phyloP scores from a whole-genome alignment of 2,113 vertebrate species.

The Tetrax tetrax region DNA sequence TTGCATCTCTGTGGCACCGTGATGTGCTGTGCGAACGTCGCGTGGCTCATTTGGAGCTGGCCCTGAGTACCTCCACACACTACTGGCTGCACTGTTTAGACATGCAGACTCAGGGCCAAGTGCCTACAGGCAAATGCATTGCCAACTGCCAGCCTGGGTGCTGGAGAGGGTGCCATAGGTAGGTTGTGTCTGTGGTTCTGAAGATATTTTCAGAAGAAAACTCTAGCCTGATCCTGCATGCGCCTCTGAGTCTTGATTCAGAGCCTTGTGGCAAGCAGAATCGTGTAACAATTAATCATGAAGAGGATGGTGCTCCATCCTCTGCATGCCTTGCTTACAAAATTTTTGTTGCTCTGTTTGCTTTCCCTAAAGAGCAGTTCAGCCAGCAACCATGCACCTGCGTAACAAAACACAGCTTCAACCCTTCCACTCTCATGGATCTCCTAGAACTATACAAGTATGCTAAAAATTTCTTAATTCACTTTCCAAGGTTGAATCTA shows the following conservation, averaged over 20 bases:
- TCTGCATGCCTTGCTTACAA: not conserved
- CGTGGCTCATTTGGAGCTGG: not conserved
- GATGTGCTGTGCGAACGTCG: fast-evolving
- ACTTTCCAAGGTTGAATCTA: not conserved
- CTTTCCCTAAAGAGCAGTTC: not conserved
- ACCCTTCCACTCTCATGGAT: not conserved
- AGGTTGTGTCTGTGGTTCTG: not conserved
- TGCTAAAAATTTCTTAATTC: not conserved
- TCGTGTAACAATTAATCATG: not conserved
- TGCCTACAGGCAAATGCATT: not conserved
- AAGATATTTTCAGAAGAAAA: not conserved
- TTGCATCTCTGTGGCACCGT: not conserved
- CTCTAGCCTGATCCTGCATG: not conserved
- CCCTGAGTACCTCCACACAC: fast-evolving
- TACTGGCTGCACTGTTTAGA: not conserved
- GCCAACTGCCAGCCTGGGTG: not conserved
- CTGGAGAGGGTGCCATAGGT: not conserved
- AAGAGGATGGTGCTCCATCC: not conserved
- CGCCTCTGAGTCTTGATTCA: not conserved
- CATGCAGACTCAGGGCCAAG: not conserved
- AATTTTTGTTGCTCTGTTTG: not conserved
- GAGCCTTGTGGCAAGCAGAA: not conserved
- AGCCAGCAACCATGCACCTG: not conserved
- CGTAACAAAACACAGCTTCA: not conserved
- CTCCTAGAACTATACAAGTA: not conserved